phyloP scores from a whole-genome alignment of 2,888 invertebrate genomes.

The Hymenopus coronatus region DNA sequence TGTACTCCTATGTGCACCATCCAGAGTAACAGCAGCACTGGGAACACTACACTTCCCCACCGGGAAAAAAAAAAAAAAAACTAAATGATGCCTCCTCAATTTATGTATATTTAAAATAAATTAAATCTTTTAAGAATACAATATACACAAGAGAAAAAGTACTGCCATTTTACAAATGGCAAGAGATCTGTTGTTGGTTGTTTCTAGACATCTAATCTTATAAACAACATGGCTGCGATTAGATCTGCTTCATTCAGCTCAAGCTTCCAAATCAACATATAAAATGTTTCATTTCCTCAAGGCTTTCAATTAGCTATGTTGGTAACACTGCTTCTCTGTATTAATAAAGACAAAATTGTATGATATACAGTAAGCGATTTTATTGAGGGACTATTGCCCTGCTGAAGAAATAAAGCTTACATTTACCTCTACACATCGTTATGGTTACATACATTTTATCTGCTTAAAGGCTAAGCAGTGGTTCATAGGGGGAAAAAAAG shows the following conservation, averaged over 20 bases:
- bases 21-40: conserved; percentile 1
- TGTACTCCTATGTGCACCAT: conserved; percentile 35
- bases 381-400: not conserved
- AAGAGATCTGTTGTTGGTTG: not conserved
- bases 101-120: not conserved
- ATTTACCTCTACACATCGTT: not conserved
- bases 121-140: not conserved
- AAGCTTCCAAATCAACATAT: not conserved
- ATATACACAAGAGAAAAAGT: not conserved
- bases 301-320: not conserved
- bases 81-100: not conserved
- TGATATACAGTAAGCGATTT: not conserved
- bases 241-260: not conserved
- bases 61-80: not conserved
- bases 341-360: not conserved
- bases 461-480: not conserved
- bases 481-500: not conserved
- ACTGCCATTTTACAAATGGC: not conserved
- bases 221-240: too few species aligned
- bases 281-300: not conserved
- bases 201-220: not conserved
- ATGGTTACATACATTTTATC: not conserved
- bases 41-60: not conserved
- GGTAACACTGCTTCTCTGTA: not conserved
- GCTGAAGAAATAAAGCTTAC: not conserved